Evolutionary conservation across 2,797 vertebrate genomes (phyloP), one percentile per base, ranked within the genome.

Genomic region (Crenuchus spilurus): DNA sequence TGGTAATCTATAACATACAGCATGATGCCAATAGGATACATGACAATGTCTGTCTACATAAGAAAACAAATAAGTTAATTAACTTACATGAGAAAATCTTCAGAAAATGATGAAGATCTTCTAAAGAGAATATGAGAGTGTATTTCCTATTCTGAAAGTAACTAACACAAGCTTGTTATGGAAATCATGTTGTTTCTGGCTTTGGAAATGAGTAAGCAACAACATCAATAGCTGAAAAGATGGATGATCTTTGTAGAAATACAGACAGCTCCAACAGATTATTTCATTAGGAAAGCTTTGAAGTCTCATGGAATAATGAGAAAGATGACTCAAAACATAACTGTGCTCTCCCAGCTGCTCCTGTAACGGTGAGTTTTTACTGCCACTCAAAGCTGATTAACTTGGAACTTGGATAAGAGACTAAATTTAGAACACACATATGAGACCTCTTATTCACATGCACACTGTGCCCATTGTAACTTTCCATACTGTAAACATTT

Each of bases 351-450:
- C 22, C 20, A 39, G 58, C 58, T 62, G 35, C 24, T 26, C 41
- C 20, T 20, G 18, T 2, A 60, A 4, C 52, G 22, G 55, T 11
- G 26, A 7, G 22, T 24, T 24, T 11, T 41, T 26, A 62, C 37
- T 62, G 37, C 35, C 35, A 18, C 58, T 62, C 58, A 62, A 26
- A 26, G 11, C 37, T 41, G 58, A 41, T 62, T 62, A 62, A 16
- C 58, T 4, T 26, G 58, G 4, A 11, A 41, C 11, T 41, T 6
- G 26, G 2, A 42, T 20, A 41, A n/a, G 16, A 26, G 0, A 1
- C 20, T 62, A 62, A 22, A 42, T 62, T 62, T 41, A 41, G 33
- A 2, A 4, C 1, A 31, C 4, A 2, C 8, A n/a, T 11, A 22
- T 2, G 8, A 22, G 31, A 60, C 13, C 55, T 35, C 33, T 13